Base-by-base conservation (phyloP, 2,888 invertebrate genomes). In the Petrolisthes cinctipes region DNA sequence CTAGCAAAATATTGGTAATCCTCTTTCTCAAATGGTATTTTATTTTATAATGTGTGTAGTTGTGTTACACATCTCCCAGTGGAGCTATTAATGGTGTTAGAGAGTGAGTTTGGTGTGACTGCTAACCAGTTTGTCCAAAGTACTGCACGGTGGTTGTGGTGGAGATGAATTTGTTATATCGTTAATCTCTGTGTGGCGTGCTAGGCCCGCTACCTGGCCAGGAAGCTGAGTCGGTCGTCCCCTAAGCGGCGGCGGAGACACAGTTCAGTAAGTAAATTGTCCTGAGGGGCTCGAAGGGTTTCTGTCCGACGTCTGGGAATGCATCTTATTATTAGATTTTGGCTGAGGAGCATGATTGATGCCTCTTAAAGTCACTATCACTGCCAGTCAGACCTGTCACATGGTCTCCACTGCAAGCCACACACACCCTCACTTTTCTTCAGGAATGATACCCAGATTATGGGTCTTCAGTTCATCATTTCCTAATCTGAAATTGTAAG, bases 171-270 rank as follows among this genome's bases (percentile, higher is more conserved):
- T 71, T 17, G 71, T 71, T 71, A 84, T 84, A 84, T 88, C 61
- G 66, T 84, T 85, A 85, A 82, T 82, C 75, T 88, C 78, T 88
- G 88, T 88, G 88, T 78, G 85, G 76, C 85, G 76, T 82, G 85
- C 53, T 84, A 88, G 88, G 88, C 88, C 82, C 88, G 88, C 57
- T 88, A 88, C 88, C 85, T 88, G 88, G 88, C 85, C 82, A 85
- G 88, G 88, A 88, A 88, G 88, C 85, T 88, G 85, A 85, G 88
- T 85, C 88, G 88, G 76, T 85, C 88, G 78, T 88, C 88, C 82
- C 88, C 88, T 81, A 88, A 88, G 82, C 88, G 88, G 85, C 88
- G 88, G 82, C 85, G 88, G 79, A 85, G 88, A 82, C 88, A 88
- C 88, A 85, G 88, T 73, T 85, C 88, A 66, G 88, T 88, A 88